Conservation (phyloP, 2,797 vertebrate genomes). For the Huso huso region DNA sequence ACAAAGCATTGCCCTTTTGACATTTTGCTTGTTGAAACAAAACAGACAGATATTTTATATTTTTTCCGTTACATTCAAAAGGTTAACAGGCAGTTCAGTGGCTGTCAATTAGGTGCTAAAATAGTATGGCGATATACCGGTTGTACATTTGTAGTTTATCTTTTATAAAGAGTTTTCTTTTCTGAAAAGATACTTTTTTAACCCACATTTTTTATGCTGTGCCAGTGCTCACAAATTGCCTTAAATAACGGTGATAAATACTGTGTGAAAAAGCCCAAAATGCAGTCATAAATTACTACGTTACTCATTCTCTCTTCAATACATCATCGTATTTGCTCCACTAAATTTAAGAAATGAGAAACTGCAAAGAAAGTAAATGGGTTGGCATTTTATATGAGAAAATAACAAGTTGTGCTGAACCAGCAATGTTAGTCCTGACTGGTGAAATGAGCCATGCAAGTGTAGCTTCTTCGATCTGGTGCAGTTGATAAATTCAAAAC, state of each 20-base stretch:
- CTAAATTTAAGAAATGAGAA: conserved; percentile 13
- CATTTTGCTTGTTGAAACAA: conserved; percentile 31
- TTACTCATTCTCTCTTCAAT: neutral
- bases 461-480: conserved; percentile 14
- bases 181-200: neutral
- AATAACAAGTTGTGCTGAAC: conserved; percentile 19
- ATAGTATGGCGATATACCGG: too few species aligned
- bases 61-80: neutral
- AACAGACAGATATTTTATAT: conserved; percentile 19
- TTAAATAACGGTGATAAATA: neutral
- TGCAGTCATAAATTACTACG: neutral
- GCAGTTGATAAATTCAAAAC: conserved; percentile 25
- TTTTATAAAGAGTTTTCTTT: neutral
- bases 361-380: conserved; percentile 9
- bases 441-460: conserved; percentile 23
- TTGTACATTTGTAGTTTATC: neutral
- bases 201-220: neutral
- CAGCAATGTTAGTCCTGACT: conserved; percentile 14
- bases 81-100: conserved; percentile 1
- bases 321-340: neutral
- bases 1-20: conserved; percentile 15
- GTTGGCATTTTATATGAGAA: neutral
- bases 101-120: neutral
- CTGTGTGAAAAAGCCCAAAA: conserved; percentile 1
- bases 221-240: neutral